Evolutionary conservation across 1,140 invertebrate genomes (phyloP).

Genomic region (Panulirus ornatus): DNA sequence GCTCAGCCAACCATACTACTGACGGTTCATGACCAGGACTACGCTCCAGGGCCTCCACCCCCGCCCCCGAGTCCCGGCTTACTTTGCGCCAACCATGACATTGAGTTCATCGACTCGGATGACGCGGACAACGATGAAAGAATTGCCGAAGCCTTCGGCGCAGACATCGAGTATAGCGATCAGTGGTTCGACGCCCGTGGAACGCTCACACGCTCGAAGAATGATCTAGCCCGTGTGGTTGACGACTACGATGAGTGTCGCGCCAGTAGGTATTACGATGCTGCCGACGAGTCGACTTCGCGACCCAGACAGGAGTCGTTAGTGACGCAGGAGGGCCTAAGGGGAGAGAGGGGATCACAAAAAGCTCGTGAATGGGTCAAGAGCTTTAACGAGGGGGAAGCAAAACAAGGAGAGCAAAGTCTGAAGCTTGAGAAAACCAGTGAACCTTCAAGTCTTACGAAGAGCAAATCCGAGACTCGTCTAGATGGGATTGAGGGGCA

Average conservation of each 20-base stretch:
- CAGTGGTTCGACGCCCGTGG: conserved; percentile 61
- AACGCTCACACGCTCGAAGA: conserved; percentile 52
- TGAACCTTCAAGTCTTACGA: conserved; percentile 46
- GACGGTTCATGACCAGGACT: conserved; percentile 42
- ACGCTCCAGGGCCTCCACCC: conserved; percentile 2
- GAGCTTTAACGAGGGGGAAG: conserved; percentile 48
- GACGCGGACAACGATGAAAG: conserved; percentile 7
- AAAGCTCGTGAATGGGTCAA: conserved; percentile 61
- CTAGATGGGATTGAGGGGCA: conserved; percentile 47
- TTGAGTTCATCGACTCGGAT: conserved; percentile 61
- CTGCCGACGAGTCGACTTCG: neutral
- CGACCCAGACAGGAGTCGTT: neutral
- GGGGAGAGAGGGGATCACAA: neutral
- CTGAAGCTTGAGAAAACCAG: conserved; percentile 32
- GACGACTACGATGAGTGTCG: conserved; percentile 34
- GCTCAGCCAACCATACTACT: conserved; percentile 53
- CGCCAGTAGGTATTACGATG: conserved; percentile 54
- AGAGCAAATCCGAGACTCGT: conserved; percentile 64
- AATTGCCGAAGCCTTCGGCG: conserved; percentile 17
- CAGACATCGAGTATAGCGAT: conserved; percentile 48
- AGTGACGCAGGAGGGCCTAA: neutral
- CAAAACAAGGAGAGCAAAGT: conserved; percentile 10
- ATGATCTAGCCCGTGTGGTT: neutral
- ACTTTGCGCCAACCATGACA: conserved; percentile 41
- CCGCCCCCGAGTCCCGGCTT: conserved; percentile 52